A percentile compares a stretch with the other conserved stretches of the same genome.
These are phyloP conservation scores for Lasioglossum villosulum DNA, from an alignment of 2,888 invertebrate genomes.

Conservation along the genomic window DNA sequence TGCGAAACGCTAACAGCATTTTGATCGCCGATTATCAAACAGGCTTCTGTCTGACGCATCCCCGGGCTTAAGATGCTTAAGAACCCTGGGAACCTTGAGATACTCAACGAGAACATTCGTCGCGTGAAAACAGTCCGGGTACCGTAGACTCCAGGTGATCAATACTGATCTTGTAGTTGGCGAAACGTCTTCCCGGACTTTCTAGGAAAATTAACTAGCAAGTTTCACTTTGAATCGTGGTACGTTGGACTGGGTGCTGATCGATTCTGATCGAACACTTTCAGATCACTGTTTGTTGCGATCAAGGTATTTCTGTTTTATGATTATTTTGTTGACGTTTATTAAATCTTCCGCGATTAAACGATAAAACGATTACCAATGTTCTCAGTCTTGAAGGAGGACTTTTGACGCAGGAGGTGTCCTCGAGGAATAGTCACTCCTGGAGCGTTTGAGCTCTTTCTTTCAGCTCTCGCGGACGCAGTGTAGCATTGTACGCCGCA, in stretches of 20 bases:
- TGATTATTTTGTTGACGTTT: not conserved
- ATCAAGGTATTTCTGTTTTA: too few species aligned
- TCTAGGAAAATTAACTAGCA: not conserved
- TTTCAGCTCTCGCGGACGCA: not conserved
- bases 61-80: not conserved
- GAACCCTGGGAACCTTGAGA: not conserved
- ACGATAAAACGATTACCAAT: not conserved
- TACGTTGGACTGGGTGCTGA: not conserved
- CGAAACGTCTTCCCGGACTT: not conserved
- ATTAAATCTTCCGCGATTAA: not conserved
- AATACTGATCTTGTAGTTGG: not conserved
- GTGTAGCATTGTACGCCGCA: constrained; percentile 35
- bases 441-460: not conserved
- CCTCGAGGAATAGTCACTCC: not conserved
- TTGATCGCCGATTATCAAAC: constrained; percentile 34
- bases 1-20: constrained; percentile 55
- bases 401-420: too few species aligned
- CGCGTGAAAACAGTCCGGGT: not conserved
- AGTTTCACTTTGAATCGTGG: not conserved
- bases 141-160: not conserved
- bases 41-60: not conserved
- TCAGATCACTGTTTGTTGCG: not conserved
- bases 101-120: not conserved
- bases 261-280: not conserved
- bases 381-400: not conserved